Evolutionary conservation across 1,140 invertebrate genomes (phyloP), one percentile per base, ranked within the genome.

Genomic region (Nylanderia fulva): DNA sequence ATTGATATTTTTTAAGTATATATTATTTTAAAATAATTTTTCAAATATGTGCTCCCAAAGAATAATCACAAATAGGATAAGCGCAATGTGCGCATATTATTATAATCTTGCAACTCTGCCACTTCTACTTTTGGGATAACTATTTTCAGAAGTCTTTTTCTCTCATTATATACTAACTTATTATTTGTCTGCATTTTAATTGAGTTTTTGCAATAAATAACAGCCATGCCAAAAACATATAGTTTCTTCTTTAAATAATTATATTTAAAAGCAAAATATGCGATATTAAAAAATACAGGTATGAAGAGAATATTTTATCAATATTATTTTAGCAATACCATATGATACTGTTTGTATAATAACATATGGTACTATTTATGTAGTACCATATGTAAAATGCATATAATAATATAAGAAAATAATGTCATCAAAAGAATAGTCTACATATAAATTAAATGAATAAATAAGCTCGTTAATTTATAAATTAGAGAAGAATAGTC

Each of bases 141-240:
- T 63, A 27, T 61, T 63, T 48, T 21, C n/a, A 29, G 7, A 27
- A 29, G 3, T 48, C 29, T 52, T 24, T 64, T 52, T 3, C 7
- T 9, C 27, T 33, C 11, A 45, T 42, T 77, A 60, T 29, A 33
- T 64, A 52, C n/a, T 29, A 33, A 63, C 9, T 64, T 77, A 36
- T 15, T 77, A 29, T 33, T 77, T 64, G 18, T 52, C 9, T 18
- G 18, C 18, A 42, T 63, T 27, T 77, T 77, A 77, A 64, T 64
- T 77, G n/a, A 48, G n/a, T 6, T 7, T 6, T 45, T 63, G 56
- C 24, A 76, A 48, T n/a, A 48, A 45, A 45, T 27, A 13, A 24
- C 9, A n/a, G 1, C 7, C 33, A 13, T 36, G 29, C 48, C n/a
- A n/a, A n/a, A n/a, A 72, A 36, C 18, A 3, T 7, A 27, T 39